Evolutionary conservation across 2,797 vertebrate species (phyloP).

Genomic region (Pampus argenteus): DNA sequence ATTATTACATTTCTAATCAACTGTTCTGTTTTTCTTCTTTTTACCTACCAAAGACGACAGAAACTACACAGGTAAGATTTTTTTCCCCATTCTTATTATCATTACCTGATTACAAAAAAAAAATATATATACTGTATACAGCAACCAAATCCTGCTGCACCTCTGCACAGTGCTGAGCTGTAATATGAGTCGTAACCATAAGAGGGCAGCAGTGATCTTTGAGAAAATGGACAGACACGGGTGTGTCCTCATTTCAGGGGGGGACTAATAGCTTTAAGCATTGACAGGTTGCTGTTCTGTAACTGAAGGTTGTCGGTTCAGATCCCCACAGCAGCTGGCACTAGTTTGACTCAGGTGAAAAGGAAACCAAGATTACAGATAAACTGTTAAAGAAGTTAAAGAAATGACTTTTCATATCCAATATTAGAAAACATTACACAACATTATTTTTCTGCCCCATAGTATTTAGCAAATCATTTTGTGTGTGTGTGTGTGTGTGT

Average conservation of each 20-base stretch:
- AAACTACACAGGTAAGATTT: constrained; percentile 84
- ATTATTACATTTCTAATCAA: constrained; percentile 29
- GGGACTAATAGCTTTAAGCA: constrained; percentile 2
- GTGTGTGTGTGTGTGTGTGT: not conserved
- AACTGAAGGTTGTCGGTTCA: not conserved
- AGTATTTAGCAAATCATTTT: constrained; percentile 27
- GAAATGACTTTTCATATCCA: constrained; percentile 28
- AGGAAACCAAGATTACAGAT: constrained; percentile 5
- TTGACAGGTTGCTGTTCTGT: not conserved
- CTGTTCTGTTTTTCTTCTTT: constrained; percentile 32
- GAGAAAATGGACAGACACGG: not conserved
- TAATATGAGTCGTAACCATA: constrained; percentile 31
- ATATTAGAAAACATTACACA: constrained; percentile 18
- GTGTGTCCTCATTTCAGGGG: not conserved
- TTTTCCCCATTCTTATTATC: not conserved
- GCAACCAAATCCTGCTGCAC: not conserved
- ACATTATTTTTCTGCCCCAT: constrained; percentile 14
- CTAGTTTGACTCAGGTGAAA: not conserved
- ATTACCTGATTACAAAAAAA: too few species aligned
- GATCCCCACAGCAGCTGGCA: constrained; percentile 23
- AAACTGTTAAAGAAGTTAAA: too few species aligned
- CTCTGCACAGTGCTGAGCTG: not conserved
- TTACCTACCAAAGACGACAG: constrained; percentile 77
- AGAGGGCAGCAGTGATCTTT: constrained; percentile 62
- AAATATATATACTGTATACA: too few species aligned